Evolutionary conservation across 2,888 invertebrate genomes (phyloP).

Genomic region (Xiphydria camelus): DNA sequence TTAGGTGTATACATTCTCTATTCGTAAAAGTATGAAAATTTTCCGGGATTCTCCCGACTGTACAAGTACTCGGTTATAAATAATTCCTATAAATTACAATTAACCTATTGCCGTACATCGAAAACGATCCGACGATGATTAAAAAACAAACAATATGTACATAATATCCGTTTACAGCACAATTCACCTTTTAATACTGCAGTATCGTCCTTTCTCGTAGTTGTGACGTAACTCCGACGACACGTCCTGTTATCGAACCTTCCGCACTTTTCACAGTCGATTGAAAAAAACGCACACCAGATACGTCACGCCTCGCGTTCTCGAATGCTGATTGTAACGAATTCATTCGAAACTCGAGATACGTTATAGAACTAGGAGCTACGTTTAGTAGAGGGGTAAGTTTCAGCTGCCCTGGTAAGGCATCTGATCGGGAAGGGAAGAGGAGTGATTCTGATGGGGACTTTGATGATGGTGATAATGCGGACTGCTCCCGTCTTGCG

Average conservation of each 20-base stretch:
- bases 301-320: no score
- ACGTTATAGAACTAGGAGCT: no score
- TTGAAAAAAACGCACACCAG: no score
- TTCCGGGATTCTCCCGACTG: slow-evolving; percentile 39
- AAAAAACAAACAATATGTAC: slow-evolving; percentile 21
- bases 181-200: slow-evolving; percentile 52
- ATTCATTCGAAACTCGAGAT: no score
- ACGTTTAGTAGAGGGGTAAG: slow-evolving; percentile 56
- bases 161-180: slow-evolving; percentile 31
- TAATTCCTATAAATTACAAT: slow-evolving; percentile 46
- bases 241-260: no score
- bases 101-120: slow-evolving; percentile 28
- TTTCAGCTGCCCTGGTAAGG: slow-evolving; percentile 58
- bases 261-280: no score
- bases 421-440: slow-evolving; percentile 56
- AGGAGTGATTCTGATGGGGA: slow-evolving; percentile 54
- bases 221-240: no score
- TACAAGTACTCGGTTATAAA: slow-evolving; percentile 45
- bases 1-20: no score
- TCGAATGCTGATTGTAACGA: no score
- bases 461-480: slow-evolving; percentile 52
- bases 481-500: slow-evolving; percentile 54
- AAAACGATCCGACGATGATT: slow-evolving; percentile 1
- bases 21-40: slow-evolving; percentile 17
- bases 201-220: slow-evolving; percentile 27